Conservation (phyloP, 2,113 vertebrate species). For the Pseudopipra pipra region DNA sequence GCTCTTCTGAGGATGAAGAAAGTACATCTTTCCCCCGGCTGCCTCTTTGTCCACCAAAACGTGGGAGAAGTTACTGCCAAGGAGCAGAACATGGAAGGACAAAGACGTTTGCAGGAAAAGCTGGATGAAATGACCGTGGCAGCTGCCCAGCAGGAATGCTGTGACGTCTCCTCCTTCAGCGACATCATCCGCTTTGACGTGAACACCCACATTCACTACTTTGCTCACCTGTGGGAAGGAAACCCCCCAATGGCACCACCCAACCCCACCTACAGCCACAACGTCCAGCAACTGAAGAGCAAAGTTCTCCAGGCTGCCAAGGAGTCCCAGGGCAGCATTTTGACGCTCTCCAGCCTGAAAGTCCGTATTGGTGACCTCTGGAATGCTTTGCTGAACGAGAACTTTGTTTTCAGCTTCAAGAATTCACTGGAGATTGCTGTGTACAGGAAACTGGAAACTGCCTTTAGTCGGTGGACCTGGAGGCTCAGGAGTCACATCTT, state of each 20-base stretch:
- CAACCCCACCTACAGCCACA: conserved; percentile 70
- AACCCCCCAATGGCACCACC: conserved; percentile 71
- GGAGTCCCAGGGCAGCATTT: background rate
- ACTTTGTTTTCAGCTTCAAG: too few species aligned
- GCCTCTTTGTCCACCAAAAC: conserved; percentile 52
- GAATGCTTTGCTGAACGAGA: too few species aligned
- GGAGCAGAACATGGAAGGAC: too few species aligned
- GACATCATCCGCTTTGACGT: conserved; percentile 65
- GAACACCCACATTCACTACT: conserved; percentile 68
- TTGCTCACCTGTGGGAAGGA: conserved; percentile 71
- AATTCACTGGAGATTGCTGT: too few species aligned
- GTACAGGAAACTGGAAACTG: too few species aligned
- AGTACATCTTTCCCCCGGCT: conserved; percentile 62
- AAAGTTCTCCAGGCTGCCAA: conserved; percentile 42
- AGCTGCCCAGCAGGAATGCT: background rate
- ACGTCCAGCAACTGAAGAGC: conserved; percentile 61
- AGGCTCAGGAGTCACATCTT: too few species aligned
- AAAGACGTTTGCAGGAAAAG: too few species aligned
- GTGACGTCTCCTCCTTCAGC: conserved; percentile 32
- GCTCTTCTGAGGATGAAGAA: conserved; percentile 76
- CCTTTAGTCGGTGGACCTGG: too few species aligned
- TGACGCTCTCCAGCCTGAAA: conserved; percentile 50
- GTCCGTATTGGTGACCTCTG: too few species aligned
- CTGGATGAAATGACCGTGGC: too few species aligned
- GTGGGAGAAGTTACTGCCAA: too few species aligned